These are phyloP conservation scores for Tetragonisca angustula DNA, from an alignment of 2,888 invertebrate species.

Conservation along the genomic window DNA sequence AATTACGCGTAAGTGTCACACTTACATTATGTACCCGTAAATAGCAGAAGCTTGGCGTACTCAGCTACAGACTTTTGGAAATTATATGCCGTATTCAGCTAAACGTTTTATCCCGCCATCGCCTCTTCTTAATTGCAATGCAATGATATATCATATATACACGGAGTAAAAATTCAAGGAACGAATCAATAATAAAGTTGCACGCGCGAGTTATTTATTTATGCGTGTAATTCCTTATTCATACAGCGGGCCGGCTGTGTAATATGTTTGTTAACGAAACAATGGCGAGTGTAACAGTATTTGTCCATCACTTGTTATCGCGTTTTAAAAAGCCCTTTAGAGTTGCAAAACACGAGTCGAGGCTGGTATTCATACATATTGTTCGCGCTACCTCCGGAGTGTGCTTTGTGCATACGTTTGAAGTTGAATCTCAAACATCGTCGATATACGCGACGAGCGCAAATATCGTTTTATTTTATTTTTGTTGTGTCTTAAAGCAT, in stretches of 20 bases:
- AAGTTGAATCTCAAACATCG: constrained; percentile 1
- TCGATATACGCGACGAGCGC: neutral
- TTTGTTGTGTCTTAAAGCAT: neutral
- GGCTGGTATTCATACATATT: neutral
- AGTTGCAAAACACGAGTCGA: neutral
- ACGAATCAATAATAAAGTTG: no score
- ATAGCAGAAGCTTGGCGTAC: no score
- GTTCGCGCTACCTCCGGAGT: neutral
- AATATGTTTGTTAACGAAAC: constrained; percentile 4
- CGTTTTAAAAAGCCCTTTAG: constrained; percentile 1
- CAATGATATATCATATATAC: no score
- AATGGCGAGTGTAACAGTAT: neutral
- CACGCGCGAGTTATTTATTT: neutral
- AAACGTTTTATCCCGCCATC: no score
- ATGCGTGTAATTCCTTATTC: neutral
- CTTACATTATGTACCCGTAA: no score
- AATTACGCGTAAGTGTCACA: no score
- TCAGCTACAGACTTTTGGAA: no score
- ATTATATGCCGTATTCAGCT: no score
- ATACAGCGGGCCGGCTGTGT: neutral
- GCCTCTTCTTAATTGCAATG: no score
- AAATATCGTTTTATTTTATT: neutral
- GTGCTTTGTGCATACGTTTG: neutral
- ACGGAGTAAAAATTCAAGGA: no score
- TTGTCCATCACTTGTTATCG: constrained; percentile 8